These are phyloP conservation scores for Himalopsyche japonica DNA, from an alignment of 2,888 invertebrate genomes.

Conservation along the genomic window DNA sequence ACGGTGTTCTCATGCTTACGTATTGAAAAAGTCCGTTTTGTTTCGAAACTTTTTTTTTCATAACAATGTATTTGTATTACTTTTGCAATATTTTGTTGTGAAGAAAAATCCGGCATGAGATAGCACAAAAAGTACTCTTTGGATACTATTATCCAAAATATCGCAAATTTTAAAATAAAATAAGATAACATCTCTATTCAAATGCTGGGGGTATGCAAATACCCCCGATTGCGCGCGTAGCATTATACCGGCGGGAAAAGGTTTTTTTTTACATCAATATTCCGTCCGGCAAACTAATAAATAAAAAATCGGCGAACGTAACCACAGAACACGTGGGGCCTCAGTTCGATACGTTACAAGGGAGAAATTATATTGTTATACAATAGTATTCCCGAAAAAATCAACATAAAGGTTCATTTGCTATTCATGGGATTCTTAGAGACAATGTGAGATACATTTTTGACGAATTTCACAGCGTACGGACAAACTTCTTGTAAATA, in stretches of 20 bases:
- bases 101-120: background rate
- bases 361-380: background rate
- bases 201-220: background rate
- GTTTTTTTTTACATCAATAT: background rate
- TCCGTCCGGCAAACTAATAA: slow-evolving; percentile 2
- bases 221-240: background rate
- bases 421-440: background rate
- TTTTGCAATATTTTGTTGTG: too few relatives aligned
- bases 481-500: background rate
- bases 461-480: background rate
- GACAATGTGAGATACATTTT: background rate
- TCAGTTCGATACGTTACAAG: background rate
- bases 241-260: background rate
- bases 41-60: too few relatives aligned
- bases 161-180: background rate
- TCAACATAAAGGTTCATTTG: background rate
- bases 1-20: too few relatives aligned
- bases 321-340: background rate
- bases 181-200: background rate
- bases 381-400: background rate
- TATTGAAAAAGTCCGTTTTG: too few relatives aligned
- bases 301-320: background rate
- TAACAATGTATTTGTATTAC: too few relatives aligned
- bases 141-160: background rate
- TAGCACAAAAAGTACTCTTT: background rate